phyloP scores from a whole-genome alignment of 1,140 invertebrate genomes.

The Drosophila ercepeae region DNA sequence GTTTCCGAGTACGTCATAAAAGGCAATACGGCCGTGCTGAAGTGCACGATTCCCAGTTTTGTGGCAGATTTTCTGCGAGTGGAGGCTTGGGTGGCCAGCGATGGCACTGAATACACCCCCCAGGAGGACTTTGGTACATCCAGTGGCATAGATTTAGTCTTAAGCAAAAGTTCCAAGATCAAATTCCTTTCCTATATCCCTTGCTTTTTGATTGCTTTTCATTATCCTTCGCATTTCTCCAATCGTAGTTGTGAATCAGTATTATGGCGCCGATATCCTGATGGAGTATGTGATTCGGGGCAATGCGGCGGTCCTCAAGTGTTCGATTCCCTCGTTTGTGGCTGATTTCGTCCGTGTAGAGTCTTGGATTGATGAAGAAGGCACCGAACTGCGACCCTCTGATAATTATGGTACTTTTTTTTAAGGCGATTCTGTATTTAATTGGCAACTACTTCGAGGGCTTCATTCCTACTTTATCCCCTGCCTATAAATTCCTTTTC shows the following conservation, averaged over 20 bases:
- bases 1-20: constrained; percentile 96
- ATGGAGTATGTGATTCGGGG: constrained; percentile 88
- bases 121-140: constrained; percentile 72
- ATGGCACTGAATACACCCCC: constrained; percentile 88
- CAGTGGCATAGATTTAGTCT: constrained; percentile 1
- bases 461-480: constrained; percentile 12
- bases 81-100: constrained; percentile 93
- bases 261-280: constrained; percentile 91
- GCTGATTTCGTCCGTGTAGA: constrained; percentile 89
- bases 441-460: constrained; percentile 21
- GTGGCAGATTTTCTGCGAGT: constrained; percentile 96
- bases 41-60: constrained; percentile 96
- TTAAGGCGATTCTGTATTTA: background rate
- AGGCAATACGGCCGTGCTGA: constrained; percentile 95
- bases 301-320: constrained; percentile 88
- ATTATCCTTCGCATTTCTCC: constrained; percentile 1
- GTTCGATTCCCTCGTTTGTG: constrained; percentile 88
- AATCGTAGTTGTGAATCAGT: constrained; percentile 90
- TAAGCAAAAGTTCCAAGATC: constrained; percentile 39
- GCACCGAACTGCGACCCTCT: constrained; percentile 84
- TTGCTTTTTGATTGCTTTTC: background rate
- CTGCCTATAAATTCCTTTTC: background rate
- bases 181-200: constrained; percentile 3
- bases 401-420: constrained; percentile 85
- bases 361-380: constrained; percentile 86